Base-by-base conservation (phyloP, 2,888 invertebrate species). In the Pherbina coryleti region DNA sequence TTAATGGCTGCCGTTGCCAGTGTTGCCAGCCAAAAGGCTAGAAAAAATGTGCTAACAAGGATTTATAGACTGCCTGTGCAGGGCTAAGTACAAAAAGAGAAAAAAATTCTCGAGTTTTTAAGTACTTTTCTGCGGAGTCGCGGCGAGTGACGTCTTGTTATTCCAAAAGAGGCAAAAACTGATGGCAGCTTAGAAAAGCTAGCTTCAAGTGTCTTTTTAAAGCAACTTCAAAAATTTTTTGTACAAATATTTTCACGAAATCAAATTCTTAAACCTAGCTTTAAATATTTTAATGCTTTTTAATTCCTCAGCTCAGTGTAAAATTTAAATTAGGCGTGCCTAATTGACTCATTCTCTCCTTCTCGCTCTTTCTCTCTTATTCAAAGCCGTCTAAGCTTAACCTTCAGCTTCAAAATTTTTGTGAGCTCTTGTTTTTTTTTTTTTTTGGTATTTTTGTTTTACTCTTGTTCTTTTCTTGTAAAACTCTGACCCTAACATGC, bases 241-340 rank as follows among this genome's bases (percentile, higher is more conserved):
- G 7, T 14, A 44, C 3, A 44, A 44, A 1, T 44, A 1, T 44
- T 11, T 11, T 1, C 44, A 11, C 44, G 11, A 37, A 37, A 37
- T 44, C 11, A 11, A 44, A 14, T 14, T 44, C 2, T 2, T 3
- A 44, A 11, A 44, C 7, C 14, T 8, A 7, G 37, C 4, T 37
- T 7, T 44, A 44, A 44, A 44, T 44, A 44, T 44, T 44, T 44
- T 11, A 11, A 11, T 44, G 5, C 5, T 44, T 44, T 44, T 44
- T 11, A 2, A 44, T 44, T 44, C 14, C 14, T 3, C 3, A 44
- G 44, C 44, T 44, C 44, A 3, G 14, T 44, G 44, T 53, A 44
- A 44, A 73, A 53, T 51, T 73, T 17, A 49, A 73, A 44, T 85
- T 86, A 82, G 80, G 84, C 81, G 84, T 78, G 81, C 69, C 84